Base-by-base conservation (phyloP, 2,888 invertebrate genomes). In the Carabus problematicus region DNA sequence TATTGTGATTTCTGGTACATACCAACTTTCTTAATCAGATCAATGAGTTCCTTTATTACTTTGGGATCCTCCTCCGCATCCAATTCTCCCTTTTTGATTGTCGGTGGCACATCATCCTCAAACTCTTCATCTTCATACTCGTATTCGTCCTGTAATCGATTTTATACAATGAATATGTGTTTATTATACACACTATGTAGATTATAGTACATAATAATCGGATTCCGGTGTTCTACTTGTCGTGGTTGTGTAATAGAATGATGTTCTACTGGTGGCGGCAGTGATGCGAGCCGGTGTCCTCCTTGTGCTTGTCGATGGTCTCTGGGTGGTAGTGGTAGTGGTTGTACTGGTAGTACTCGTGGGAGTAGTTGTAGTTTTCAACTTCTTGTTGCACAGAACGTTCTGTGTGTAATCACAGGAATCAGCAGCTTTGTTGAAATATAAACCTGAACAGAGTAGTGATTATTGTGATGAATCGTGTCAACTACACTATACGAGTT, bases 391-490 rank as follows among this genome's bases (percentile, higher is more conserved):
- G 80, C 93, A 94, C 39, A 89, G 84, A 0, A 95, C 95, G 79
- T 96, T 95, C 75, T 94, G 88, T 0, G 94, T 88, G 79, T 95
- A 96, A 81, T 96, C 96, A 77, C 96, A 96, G 0, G 95, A 95
- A 79, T 95, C 95, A 0, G 95, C 93, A 0, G 90, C 91, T 76
- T 94, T 94, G 83, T 95, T 96, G 83, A 96, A 96, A 79, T 91
- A 93, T 8, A 96, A 83, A 29, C 95, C 95, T 91, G n/a, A n/a
- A n/a, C n/a, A 80, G 8, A 76, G 75, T 71, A 71, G 52, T 49
- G 1, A 58, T n/a, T n/a, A n/a, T n/a, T n/a, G n/a, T n/a, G n/a
- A n/a, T n/a, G n/a, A n/a, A 18, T 18, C 45, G 61, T 66, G 11
- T 70, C 29, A 43, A 49, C 41, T 14, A 9, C 54, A 8, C 56